Base-by-base conservation (phyloP, 2,888 invertebrate species). In the Ephialtes manifestator region DNA sequence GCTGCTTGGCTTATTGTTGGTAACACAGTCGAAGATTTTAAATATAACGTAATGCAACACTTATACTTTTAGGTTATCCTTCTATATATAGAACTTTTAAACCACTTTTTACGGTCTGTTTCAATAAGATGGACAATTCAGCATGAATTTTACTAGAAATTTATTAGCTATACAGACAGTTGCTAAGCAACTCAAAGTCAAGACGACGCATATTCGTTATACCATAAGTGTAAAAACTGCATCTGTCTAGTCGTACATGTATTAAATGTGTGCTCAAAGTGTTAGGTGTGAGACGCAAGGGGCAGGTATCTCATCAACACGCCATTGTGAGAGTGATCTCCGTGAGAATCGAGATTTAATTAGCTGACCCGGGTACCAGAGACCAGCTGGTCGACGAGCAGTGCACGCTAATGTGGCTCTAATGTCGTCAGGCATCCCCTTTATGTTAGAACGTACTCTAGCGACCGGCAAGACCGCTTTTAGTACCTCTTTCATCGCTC, bases 331-430 rank as follows among this genome's bases (percentile, higher is more conserved):
- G 86, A 88, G 86, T 88, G 89, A 90, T 92, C 90, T 87, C 85
- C 87, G 78, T 78, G 82, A 85, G 89, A 92, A 92, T 92, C 90
- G 89, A 89, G 89, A 91, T 90, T 90, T 91, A 91, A 91, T 91
- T 92, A 92, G 89, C 89, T 90, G 90, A 90, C 85, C 87, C 60
- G 81, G 55, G 81, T 53, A 68, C 39, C 35, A 79, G 75, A 71
- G 83, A 82, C 82, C 71, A 93, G 92, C 90, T 93, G 93, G 90
- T 87, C 90, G 90, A 92, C 91, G 92, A 91, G 92, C 89, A 85
- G 87, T 86, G 89, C 88, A 87, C 90, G 91, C 91, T 93, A 93
- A 93, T 93, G 93, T 90, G 90, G 89, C 92, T 92, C 92, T 93
- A 93, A 93, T 92, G 92, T 92, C 91, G 90, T 89, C 89, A 85